These are phyloP conservation scores for Archaeoteleia sp. DNA, from an alignment of 2,888 invertebrate species.

Conservation along the genomic window DNA sequence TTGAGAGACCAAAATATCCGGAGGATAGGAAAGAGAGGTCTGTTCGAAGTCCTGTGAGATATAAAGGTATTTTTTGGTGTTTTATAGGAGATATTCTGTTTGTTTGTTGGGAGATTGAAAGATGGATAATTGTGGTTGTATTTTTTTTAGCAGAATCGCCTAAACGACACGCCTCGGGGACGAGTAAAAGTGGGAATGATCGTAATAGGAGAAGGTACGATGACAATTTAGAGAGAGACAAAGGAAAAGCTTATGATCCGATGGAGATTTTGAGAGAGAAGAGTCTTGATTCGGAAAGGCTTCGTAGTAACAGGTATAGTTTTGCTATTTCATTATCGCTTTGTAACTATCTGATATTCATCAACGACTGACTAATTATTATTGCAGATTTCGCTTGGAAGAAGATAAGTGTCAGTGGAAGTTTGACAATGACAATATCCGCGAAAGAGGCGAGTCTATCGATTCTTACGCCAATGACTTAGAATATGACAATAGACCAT, in stretches of 20 bases:
- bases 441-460: constrained; percentile 59
- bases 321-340: constrained; percentile 16
- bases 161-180: constrained; percentile 46
- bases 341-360: not conserved
- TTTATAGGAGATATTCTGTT: constrained; percentile 2
- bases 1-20: constrained; percentile 48
- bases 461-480: constrained; percentile 61
- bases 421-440: constrained; percentile 57
- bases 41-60: constrained; percentile 63
- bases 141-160: constrained; percentile 48
- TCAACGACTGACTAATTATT: constrained; percentile 21
- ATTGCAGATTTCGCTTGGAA: constrained; percentile 56
- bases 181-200: constrained; percentile 58
- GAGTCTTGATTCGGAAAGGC: constrained; percentile 54
- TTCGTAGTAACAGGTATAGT: constrained; percentile 55
- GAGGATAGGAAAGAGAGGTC: constrained; percentile 65
- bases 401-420: constrained; percentile 62
- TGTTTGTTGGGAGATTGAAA: constrained; percentile 13
- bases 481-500: constrained; percentile 62
- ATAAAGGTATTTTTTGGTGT: constrained; percentile 35
- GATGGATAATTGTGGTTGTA: constrained; percentile 20
- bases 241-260: constrained; percentile 66
- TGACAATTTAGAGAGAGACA: constrained; percentile 58
- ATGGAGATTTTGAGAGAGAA: constrained; percentile 68
- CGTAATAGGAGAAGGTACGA: constrained; percentile 57